Base-by-base conservation (phyloP, 2,888 invertebrate genomes). In the Melinopterus prodromus region DNA sequence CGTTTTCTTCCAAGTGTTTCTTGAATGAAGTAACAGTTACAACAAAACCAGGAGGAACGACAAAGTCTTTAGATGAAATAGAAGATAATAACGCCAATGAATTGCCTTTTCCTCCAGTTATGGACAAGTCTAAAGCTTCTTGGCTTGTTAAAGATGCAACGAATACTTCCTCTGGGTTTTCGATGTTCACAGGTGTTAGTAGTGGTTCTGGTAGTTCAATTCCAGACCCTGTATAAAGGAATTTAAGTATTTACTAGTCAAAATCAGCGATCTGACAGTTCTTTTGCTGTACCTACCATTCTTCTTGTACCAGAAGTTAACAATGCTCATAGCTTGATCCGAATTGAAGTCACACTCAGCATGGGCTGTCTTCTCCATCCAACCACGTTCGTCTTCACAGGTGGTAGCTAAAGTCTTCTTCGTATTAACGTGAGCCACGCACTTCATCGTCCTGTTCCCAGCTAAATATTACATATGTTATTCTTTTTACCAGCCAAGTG, bases 31-130 rank as follows among this genome's bases (percentile, higher is more conserved):
- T 87, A 0, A 91, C 90, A 0, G 95, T 95, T 14, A 96, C 85
- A 84, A 95, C 93, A 85, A 95, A 94, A 6, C 95, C 96, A 76
- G 91, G 90, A 0, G 95, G 95, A 0, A 95, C 93, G 77, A 86
- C 86, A 84, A 93, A 93, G 89, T 91, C 88, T 71, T 89, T 85
- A 4, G 87, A 84, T 16, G 88, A 84, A 78, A 92, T 88, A 16
- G 88, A 87, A 7, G 90, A 88, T 74, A 96, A 89, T 70, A 93
- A 87, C 0, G 95, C 95, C 14, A 97, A 88, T 2, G 96, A 96
- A 0, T 94, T 93, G 9, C 95, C 96, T 88, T 96, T 97, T 0
- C 96, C 96, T 0, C 97, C 97, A 0, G 94, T 94, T 9, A 94
- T 87, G 7, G 88, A 87, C 0, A 92, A 88, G 82, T 92, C 91